Evolutionary conservation across 2,797 vertebrate species (phyloP).

Genomic region (Callimico goeldii): DNA sequence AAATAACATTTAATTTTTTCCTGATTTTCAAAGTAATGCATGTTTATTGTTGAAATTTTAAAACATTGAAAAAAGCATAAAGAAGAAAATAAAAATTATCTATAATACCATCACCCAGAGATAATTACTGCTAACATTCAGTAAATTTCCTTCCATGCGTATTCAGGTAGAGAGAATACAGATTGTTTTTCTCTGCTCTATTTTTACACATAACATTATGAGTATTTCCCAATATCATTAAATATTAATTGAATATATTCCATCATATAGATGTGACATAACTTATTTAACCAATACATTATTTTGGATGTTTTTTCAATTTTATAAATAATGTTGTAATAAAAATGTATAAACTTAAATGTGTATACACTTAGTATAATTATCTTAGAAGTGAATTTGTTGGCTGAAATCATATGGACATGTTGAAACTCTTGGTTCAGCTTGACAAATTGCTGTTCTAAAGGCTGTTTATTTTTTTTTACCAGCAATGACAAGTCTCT

Average conservation of each 20-base stretch:
- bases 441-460: not conserved
- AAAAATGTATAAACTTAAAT: conserved; percentile 34
- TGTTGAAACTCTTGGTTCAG: not conserved
- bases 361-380: conserved; percentile 1
- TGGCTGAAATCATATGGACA: not conserved
- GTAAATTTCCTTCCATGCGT: not conserved
- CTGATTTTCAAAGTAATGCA: conserved; percentile 17
- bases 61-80: not conserved
- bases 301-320: conserved; percentile 35
- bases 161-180: not conserved
- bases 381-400: not conserved
- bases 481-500: not conserved
- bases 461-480: not conserved
- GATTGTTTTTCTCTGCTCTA: not conserved
- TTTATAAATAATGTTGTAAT: not conserved
- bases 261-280: not conserved
- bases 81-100: conserved; percentile 9
- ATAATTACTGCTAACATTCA: not conserved
- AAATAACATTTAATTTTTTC: not conserved
- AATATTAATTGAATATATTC: conserved; percentile 24
- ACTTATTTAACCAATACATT: conserved; percentile 3
- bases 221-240: conserved; percentile 5
- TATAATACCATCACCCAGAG: not conserved
- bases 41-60: conserved; percentile 11
- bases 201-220: not conserved